A percentile compares a stretch with the other conserved stretches of the same genome.
Conservation (phyloP, 2,113 vertebrate species). For the Xiphophorus couchianus region DNA sequence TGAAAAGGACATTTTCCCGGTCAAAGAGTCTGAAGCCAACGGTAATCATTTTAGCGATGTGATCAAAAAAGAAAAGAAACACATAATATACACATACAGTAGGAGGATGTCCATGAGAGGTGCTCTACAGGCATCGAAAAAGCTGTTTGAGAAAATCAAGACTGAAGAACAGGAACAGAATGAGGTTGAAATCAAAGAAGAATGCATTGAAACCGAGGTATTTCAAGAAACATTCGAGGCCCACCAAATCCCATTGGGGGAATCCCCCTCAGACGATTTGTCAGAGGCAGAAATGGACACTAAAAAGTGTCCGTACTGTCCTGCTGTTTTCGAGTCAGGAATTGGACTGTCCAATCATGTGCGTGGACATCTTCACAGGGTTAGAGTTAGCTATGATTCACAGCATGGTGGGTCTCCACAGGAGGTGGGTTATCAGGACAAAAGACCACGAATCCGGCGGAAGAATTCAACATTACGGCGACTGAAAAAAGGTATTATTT, state of each 20-base stretch:
- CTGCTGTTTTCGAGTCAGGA: conserved; percentile 93
- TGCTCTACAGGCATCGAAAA: conserved; percentile 71
- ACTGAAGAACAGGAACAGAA: conserved; percentile 57
- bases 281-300: conserved; percentile 79
- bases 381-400: conserved; percentile 91
- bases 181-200: conserved; percentile 73
- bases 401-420: conserved; percentile 91
- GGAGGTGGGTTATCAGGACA: conserved; percentile 91
- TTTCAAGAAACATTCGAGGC: conserved; percentile 63
- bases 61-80: conserved; percentile 69
- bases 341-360: conserved; percentile 94
- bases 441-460: conserved; percentile 90
- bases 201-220: conserved; percentile 73
- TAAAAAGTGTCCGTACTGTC: conserved; percentile 92
- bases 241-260: conserved; percentile 54
- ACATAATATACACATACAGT: conserved; percentile 74
- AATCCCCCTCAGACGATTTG: conserved; percentile 56
- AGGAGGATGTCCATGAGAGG: conserved; percentile 78
- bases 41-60: conserved; percentile 47
- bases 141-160: conserved; percentile 73
- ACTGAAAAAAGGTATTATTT: conserved; percentile 89
- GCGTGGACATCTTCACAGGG: conserved; percentile 93
- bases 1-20: conserved; percentile 59
- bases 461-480: conserved; percentile 86
- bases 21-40: conserved; percentile 46